Evolutionary conservation across 2,888 invertebrate genomes (phyloP).

Genomic region (Taphrorychus bicolor): DNA sequence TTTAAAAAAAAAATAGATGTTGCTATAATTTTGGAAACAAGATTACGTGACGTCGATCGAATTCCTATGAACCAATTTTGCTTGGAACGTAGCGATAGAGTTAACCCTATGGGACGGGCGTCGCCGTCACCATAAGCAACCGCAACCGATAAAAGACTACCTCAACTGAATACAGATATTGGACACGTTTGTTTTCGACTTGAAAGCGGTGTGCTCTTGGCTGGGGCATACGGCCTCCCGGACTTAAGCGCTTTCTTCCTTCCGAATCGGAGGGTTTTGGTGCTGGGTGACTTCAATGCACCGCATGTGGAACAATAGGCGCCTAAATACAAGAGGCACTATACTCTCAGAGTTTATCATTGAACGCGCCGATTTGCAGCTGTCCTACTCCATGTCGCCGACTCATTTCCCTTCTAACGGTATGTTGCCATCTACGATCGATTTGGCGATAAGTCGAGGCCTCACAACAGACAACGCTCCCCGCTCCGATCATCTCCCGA

Average conservation of each 20-base stretch:
- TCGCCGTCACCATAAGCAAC: constrained; percentile 2
- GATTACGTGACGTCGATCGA: not conserved
- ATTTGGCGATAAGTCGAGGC: not conserved
- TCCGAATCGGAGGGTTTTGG: not conserved
- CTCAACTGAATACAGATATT: not conserved
- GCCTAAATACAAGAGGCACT: not conserved
- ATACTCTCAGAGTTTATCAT: not conserved
- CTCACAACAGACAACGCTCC: not conserved
- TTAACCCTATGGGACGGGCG: not conserved
- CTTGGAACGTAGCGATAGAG: constrained; percentile 6
- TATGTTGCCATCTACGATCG: not conserved
- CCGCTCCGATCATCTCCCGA: not conserved
- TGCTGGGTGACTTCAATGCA: constrained; percentile 9
- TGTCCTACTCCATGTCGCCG: not conserved
- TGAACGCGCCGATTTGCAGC: not conserved
- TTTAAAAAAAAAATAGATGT: not conserved
- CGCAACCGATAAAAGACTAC: not conserved
- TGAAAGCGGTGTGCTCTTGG: not conserved
- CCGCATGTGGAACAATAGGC: constrained; percentile 1
- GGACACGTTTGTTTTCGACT: not conserved
- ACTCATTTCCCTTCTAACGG: constrained; percentile 3
- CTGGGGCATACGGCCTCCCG: not conserved
- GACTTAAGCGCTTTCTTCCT: not conserved
- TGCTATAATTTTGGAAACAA: constrained; percentile 8
- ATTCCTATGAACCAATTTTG: not conserved